phyloP scores from a whole-genome alignment of 2,888 invertebrate genomes.

The Brachylomia viminalis region DNA sequence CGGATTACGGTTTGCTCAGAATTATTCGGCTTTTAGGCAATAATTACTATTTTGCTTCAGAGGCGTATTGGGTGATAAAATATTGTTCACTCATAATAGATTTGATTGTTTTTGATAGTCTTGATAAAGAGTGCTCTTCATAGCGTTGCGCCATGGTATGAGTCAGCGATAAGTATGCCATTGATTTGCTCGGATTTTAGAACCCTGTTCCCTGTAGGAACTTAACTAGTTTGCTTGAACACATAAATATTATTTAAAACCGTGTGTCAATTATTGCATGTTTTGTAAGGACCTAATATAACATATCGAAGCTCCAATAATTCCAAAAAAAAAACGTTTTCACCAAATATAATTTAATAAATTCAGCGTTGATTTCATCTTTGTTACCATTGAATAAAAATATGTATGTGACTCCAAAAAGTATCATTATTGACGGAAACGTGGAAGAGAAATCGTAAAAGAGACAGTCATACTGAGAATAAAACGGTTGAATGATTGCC shows the following conservation, averaged over 20 bases:
- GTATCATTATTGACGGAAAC: conserved; percentile 60
- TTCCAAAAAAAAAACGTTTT: conserved; percentile 27
- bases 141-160: not conserved
- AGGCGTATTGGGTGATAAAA: not conserved
- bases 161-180: not conserved
- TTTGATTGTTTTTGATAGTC: not conserved
- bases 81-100: not conserved
- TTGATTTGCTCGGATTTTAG: not conserved
- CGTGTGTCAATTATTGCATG: not conserved
- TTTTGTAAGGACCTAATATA: conserved; percentile 6
- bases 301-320: conserved; percentile 4
- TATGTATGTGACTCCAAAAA: conserved; percentile 54
- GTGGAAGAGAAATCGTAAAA: conserved; percentile 64
- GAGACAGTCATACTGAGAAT: conserved; percentile 62
- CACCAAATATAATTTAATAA: conserved; percentile 19
- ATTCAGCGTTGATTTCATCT: conserved; percentile 37
- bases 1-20: not conserved
- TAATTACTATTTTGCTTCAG: not conserved
- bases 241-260: not conserved
- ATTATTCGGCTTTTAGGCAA: not conserved
- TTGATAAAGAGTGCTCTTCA: not conserved
- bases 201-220: not conserved
- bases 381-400: conserved; percentile 55
- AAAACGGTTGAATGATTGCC: conserved; percentile 66
- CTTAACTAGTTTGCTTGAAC: not conserved